Evolutionary conservation across 1,140 invertebrate species (phyloP), one percentile per base, ranked within the genome.

Genomic region (Euwallacea similis): DNA sequence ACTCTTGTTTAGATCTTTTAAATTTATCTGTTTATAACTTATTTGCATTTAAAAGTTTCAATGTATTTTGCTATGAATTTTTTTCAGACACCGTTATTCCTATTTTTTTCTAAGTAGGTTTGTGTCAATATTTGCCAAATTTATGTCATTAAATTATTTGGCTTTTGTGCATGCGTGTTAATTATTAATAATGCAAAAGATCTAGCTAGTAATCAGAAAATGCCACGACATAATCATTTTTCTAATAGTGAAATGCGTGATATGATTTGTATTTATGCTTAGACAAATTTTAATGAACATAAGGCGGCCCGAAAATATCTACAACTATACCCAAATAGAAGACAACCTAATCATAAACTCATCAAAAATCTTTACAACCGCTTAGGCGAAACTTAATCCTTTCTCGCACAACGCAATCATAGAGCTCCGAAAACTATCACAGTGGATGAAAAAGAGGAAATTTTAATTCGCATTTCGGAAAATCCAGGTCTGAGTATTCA

Each of bases 281-380:
- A 56, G 16, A 7, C 54, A 56, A 56, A 56, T 56, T 56, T 13
- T 56, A 56, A 56, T 6, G 2, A 7, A 13, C 54, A 21, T 56
- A 7, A 2, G 11, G 54, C 54, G 11, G 2, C 41, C 11, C 13
- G 60, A 62, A 62, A 33, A 62, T 42, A 62, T 42, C 2, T 41
- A 62, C 15, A 42, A 62, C 8, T 62, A 62, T 62, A 62, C 60
- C 8, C 7, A 42, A 62, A 62, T 62, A 42, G 8, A 42, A 16
- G 2, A 2, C 60, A 62, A 10, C 60, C 60, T 42, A 21, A 56
- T 56, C 16, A 6, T 43, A 62, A 62, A 42, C 9, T 62, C 2
- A 4, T 62, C 7, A 16, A 7, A 62, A 0, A 42, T 62, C 2
- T 62, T 62, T 62, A 3, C 2, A 62, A 42, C 13, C 2, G 13